phyloP scores from a whole-genome alignment of 2,888 invertebrate species.

The Polietes domitor region DNA sequence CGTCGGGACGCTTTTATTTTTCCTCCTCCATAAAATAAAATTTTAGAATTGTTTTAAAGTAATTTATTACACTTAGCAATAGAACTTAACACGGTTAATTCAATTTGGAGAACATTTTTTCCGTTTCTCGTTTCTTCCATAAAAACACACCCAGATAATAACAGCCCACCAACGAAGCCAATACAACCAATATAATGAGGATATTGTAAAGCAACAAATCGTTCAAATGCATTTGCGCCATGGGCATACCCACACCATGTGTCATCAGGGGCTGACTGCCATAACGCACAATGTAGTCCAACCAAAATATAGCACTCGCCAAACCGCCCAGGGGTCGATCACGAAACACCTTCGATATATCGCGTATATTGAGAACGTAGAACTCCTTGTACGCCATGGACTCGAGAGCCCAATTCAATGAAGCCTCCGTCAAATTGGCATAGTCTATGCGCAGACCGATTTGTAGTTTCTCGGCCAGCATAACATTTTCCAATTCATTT shows the following conservation, averaged over 20 bases:
- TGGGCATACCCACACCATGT: conserved; percentile 74
- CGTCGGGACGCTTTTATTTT: neutral
- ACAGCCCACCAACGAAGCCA: conserved; percentile 60
- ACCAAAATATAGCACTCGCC: conserved; percentile 80
- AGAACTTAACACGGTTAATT: conserved; percentile 67
- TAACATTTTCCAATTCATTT: conserved; percentile 79
- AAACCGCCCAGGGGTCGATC: conserved; percentile 79
- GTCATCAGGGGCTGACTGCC: conserved; percentile 78
- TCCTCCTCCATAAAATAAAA: no score
- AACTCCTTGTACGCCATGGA: conserved; percentile 76
- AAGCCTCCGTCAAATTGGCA: conserved; percentile 75
- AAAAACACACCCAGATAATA: conserved; percentile 66
- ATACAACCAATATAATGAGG: conserved; percentile 70
- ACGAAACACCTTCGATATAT: conserved; percentile 77
- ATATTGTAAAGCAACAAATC: conserved; percentile 80
- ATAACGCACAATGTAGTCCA: conserved; percentile 79
- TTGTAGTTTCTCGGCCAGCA: conserved; percentile 74
- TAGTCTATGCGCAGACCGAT: conserved; percentile 76
- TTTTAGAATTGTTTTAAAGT: neutral
- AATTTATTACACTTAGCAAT: conserved; percentile 24
- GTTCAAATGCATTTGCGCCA: conserved; percentile 77
- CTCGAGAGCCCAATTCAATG: conserved; percentile 77
- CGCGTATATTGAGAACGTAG: conserved; percentile 76
- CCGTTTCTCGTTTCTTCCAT: conserved; percentile 68
- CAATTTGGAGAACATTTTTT: conserved; percentile 72